Base-by-base conservation (phyloP, 2,888 invertebrate genomes). In the Tricholauxania praeusta region DNA sequence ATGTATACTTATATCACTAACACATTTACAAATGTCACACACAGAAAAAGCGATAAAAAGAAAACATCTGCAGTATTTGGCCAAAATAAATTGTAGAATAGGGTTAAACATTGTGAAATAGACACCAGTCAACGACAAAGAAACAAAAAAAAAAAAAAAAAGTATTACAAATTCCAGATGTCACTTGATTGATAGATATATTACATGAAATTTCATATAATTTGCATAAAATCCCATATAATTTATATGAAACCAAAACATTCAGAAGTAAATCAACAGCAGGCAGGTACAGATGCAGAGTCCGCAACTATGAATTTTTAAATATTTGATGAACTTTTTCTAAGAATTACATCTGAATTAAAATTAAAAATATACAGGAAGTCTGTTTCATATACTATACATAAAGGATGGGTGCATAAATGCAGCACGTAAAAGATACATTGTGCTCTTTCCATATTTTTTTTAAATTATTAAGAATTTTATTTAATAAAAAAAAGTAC, bases 181-280 rank as follows among this genome's bases (percentile, higher is more conserved):
- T 39, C 22, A 60, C 32, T 60, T 60, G 22, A 15, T 32, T 60
- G 12, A 60, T 60, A 22, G 59, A 22, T 32, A 15, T 60, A 14
- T 28, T 28, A 3, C 15, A 39, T 39, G 39, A 39, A 10, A 60
- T 28, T 28, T 57, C 28, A 1, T 12, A 19, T 7, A 19, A 12
- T 7, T 55, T 55, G 3, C 55, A 17, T 4, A 3, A 12, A n/a
- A 55, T 55, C 7, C 12, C 7, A 12, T 0, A 8, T 32, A 10
- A 17, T 5, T 2, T 22, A 57, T 12, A 57, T 12, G 5, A 2
- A 14, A 10, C 1, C 22, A 22, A 6, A 62, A 14, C 52, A 32
- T 8, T 69, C 32, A 28, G 51, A 69, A 22, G 69, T 32, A 51
- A 69, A 22, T 69, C 69, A 60, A 60, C 69, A n/a, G 59, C 60